Conservation (phyloP, 2,113 vertebrate genomes). For the Ictidomys tridecemlineatus region DNA sequence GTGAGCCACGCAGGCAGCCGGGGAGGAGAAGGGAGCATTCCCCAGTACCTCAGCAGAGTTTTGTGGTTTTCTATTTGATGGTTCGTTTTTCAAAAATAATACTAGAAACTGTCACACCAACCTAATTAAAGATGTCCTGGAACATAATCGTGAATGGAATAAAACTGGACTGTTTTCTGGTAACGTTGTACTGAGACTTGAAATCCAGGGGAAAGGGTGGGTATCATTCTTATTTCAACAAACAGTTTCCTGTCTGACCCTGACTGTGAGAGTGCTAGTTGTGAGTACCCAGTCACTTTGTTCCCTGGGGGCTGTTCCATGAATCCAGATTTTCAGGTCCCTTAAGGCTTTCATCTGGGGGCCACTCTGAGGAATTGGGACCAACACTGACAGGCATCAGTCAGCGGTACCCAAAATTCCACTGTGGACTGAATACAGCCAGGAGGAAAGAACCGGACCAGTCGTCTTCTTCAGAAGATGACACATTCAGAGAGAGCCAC, state of each 20-base stretch:
- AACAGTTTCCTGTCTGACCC: neutral
- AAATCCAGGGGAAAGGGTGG: neutral
- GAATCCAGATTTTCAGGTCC: neutral
- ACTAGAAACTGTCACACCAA: neutral
- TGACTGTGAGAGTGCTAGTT: neutral
- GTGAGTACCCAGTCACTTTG: no score
- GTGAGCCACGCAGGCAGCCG: neutral
- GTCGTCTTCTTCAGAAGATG: neutral
- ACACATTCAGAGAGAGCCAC: neutral
- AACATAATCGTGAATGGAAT: neutral
- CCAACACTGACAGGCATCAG: neutral
- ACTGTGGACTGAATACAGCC: fast-evolving
- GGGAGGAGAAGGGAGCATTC: no score
- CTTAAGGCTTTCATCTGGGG: neutral
- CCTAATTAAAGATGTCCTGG: neutral
- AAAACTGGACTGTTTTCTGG: neutral
- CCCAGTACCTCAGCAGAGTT: fast-evolving
- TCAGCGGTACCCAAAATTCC: neutral
- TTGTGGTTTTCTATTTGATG: neutral
- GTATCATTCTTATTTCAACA: neutral
- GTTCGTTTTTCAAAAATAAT: neutral
- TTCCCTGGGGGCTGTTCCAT: neutral
- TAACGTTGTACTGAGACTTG: neutral
- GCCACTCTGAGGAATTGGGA: neutral
- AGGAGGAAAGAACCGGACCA: neutral